Percentiles rank a stretch among this genome's conserved stretches.
phyloP scores from a whole-genome alignment of 2,797 vertebrate genomes.

The Manis javanica region DNA sequence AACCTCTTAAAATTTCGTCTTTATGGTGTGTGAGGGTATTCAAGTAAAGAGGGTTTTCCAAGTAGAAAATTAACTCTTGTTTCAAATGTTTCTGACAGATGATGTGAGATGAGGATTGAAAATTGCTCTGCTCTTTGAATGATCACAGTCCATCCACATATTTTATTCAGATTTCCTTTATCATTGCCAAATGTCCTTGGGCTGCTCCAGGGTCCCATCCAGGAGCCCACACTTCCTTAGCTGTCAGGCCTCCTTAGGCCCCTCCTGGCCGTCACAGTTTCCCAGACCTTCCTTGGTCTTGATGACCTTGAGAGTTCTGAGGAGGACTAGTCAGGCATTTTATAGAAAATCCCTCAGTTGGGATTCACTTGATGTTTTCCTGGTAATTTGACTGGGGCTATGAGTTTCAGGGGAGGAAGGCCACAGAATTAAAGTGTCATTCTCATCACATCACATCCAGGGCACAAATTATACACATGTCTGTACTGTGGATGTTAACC shows the following conservation, averaged over 20 bases:
- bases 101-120: neutral
- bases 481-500: neutral
- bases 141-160: neutral
- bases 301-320: neutral
- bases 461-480: neutral
- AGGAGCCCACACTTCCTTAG: neutral
- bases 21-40: neutral
- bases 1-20: neutral
- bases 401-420: neutral
- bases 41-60: neutral
- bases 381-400: neutral
- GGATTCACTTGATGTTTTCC: neutral
- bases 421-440: neutral
- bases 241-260: neutral
- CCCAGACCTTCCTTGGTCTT: neutral
- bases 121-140: neutral
- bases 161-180: neutral
- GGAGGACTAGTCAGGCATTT: neutral
- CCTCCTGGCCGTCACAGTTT: neutral
- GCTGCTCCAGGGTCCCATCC: neutral
- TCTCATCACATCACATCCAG: neutral
- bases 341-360: neutral
- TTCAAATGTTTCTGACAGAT: neutral
- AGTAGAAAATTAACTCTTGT: neutral
- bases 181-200: neutral